These are phyloP conservation scores for Ormyrus pomaceus DNA, from an alignment of 2,888 invertebrate genomes.

Conservation along the genomic window DNA sequence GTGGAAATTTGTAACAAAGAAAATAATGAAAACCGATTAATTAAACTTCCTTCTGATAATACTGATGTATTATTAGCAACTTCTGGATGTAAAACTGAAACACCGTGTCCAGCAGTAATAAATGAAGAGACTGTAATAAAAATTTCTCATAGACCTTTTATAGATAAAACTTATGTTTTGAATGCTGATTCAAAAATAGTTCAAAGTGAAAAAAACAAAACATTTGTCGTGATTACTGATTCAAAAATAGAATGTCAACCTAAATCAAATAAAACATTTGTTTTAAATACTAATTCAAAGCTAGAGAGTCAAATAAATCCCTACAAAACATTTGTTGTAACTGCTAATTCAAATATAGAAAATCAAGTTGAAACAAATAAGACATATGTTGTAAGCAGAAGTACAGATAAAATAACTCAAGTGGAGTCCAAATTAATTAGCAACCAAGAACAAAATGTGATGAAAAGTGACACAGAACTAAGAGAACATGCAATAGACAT, in stretches of 20 bases:
- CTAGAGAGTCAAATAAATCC: too few relatives aligned
- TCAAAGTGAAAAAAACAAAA: too few relatives aligned
- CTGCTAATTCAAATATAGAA: neutral
- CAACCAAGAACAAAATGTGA: neutral
- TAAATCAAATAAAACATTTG: too few relatives aligned
- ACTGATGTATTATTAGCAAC: conserved; percentile 53
- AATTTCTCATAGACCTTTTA: conserved; percentile 28
- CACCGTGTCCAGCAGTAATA: conserved; percentile 41
- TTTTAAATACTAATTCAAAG: too few relatives aligned
- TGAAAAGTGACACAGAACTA: conserved; percentile 1
- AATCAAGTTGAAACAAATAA: conserved; percentile 4
- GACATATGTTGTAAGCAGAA: conserved; percentile 10
- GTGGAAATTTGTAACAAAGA: neutral
- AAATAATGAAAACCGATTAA: conserved; percentile 35
- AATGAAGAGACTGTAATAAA: conserved; percentile 50
- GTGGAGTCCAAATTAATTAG: neutral
- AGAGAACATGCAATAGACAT: neutral
- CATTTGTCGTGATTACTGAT: too few relatives aligned
- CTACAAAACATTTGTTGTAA: neutral
- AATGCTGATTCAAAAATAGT: too few relatives aligned
- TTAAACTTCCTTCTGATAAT: conserved; percentile 46
- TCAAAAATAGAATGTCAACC: too few relatives aligned
- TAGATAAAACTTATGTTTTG: conserved; percentile 13
- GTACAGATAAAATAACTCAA: neutral
- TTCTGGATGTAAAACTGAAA: conserved; percentile 46